Evolutionary conservation across 92 coral and sea anemone genomes (phyloP).

Genomic region (Porites cylindrica): DNA sequence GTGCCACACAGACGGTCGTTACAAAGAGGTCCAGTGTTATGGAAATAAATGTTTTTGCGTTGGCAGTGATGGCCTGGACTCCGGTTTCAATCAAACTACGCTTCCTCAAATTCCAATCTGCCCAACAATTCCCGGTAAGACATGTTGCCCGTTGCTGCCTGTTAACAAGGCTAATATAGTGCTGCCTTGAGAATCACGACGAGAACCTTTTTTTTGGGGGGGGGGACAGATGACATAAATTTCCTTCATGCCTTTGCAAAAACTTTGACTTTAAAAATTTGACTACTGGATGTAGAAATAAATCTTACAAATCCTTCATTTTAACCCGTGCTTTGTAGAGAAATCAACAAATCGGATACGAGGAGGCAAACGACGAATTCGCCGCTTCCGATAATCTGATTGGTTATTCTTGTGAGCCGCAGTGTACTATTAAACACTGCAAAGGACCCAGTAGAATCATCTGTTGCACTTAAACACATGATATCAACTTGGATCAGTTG

Average conservation of each 20-base stretch:
- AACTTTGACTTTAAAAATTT: too few species aligned
- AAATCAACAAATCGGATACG: too few species aligned
- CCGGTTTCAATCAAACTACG: slow-evolving; percentile 46
- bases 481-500: background rate
- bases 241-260: too few species aligned
- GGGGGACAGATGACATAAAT: too few species aligned
- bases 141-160: background rate
- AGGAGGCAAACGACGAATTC: too few species aligned
- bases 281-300: background rate
- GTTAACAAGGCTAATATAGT: too few species aligned
- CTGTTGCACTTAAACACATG: background rate
- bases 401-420: too few species aligned
- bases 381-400: too few species aligned
- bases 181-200: too few species aligned
- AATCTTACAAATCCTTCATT: background rate
- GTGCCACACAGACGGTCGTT: slow-evolving; percentile 83
- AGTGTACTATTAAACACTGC: background rate
- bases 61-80: slow-evolving; percentile 82
- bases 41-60: slow-evolving; percentile 85
- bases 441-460: background rate
- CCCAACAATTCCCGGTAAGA: slow-evolving; percentile 37
- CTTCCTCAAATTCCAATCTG: slow-evolving; percentile 44
- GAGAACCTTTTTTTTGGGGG: too few species aligned
- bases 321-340: too few species aligned
- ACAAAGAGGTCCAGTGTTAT: slow-evolving; percentile 87